Base-by-base conservation (phyloP, 2,113 vertebrate species). In the Bothrops jararaca region DNA sequence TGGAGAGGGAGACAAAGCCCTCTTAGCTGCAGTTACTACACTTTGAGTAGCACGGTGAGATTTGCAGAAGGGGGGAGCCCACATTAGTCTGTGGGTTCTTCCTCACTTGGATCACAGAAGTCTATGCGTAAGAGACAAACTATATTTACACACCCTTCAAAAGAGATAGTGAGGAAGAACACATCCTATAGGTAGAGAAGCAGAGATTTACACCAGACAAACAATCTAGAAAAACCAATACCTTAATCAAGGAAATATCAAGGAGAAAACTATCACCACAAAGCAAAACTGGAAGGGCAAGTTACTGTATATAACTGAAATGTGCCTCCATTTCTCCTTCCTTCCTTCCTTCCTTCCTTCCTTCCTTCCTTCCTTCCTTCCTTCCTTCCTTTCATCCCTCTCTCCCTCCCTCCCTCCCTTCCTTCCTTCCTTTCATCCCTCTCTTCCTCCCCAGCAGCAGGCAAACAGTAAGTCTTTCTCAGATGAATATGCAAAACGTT, bases 401-500 rank as follows among this genome's bases (percentile, higher is more conserved):
- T 13, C 53, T 13, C 15, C 53, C 53, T 54, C 4, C 53, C 53
- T 54, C 9, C 53, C 53, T 54, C 18, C 53, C 53, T 13, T 54
- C 13, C 53, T 95, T 18, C 53, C 88, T 94, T 90, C 92, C 96
- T 96, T 96, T 95, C 95, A n/a, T 95, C 48, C 48, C 48, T 48
- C 5, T 6, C 48, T 48, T 48, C 97, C 95, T 96, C 94, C 94
- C 94, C 86, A 74, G 94, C 96, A 95, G 93, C 52, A 52, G 18
- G 34, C 34, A 80, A 34, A 34, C 69, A 39, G 34, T 95, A 94
- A 89, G 0, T 89, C 74, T 92, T 53, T 91, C 90, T 86, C 1
- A 0, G 39, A 96, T 96, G 95, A 96, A 95, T 95, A 97, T 95
- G 96, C 95, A 96, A n/a, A 86, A 94, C 95, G 90, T 92, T 95